A percentile compares a stretch with the other conserved stretches of the same genome.
These are phyloP conservation scores for Drosophila vallismaia DNA, from an alignment of 2,888 invertebrate species.

Conservation along the genomic window DNA sequence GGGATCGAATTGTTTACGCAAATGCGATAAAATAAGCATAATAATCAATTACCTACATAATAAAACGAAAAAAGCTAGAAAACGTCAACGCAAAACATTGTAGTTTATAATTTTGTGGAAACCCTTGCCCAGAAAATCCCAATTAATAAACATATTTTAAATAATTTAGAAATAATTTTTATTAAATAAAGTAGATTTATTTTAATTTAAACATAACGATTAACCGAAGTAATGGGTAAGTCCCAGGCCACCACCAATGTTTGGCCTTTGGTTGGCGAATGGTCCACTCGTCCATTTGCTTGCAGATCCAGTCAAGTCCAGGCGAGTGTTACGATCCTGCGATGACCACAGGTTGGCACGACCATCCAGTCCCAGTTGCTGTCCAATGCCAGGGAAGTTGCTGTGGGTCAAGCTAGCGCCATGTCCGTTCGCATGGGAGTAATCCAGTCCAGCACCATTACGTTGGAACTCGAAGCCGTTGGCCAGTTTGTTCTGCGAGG, in stretches of 20 bases:
- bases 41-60: slow-evolving; percentile 70
- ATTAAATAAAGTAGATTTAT: slow-evolving; percentile 2
- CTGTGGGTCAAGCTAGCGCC: slow-evolving; percentile 70
- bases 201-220: not conserved
- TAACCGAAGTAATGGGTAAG: slow-evolving; percentile 72
- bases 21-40: slow-evolving; percentile 63
- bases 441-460: slow-evolving; percentile 76
- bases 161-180: not conserved
- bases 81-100: slow-evolving; percentile 4
- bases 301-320: slow-evolving; percentile 64
- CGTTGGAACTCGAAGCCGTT: slow-evolving; percentile 80
- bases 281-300: slow-evolving; percentile 63
- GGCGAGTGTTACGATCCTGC: slow-evolving; percentile 62
- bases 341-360: slow-evolving; percentile 72
- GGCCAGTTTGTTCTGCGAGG: slow-evolving; percentile 76
- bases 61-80: slow-evolving; percentile 41
- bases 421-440: slow-evolving; percentile 76
- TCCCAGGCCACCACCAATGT: slow-evolving; percentile 71
- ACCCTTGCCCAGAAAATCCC: not conserved
- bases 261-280: slow-evolving; percentile 36
- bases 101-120: not conserved
- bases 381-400: slow-evolving; percentile 74
- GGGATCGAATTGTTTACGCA: slow-evolving; percentile 48
- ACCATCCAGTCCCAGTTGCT: slow-evolving; percentile 61
- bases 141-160: not conserved